phyloP scores from a whole-genome alignment of 2,113 vertebrate species.

The Boulengeromyrus knoepffleri region DNA sequence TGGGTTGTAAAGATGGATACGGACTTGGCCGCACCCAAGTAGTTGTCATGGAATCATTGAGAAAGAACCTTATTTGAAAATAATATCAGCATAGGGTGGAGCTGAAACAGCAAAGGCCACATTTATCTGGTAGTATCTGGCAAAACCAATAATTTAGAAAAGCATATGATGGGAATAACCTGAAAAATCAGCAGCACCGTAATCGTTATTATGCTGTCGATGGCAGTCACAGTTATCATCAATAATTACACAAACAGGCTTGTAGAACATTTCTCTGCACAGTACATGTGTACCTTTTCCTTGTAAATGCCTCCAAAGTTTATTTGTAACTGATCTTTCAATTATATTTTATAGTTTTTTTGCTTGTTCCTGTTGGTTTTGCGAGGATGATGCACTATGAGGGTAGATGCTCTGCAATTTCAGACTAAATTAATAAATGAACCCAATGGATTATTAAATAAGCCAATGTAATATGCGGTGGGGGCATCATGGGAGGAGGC shows the following conservation, averaged over 20 bases:
- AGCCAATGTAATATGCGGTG: neutral
- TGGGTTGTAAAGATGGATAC: slow-evolving; percentile 98
- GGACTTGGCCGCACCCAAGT: slow-evolving; percentile 94
- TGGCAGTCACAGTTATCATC: neutral
- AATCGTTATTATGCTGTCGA: neutral
- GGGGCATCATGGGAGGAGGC: neutral
- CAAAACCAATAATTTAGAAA: neutral
- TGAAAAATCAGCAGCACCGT: neutral
- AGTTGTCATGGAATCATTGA: slow-evolving; percentile 95
- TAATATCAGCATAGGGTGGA: slow-evolving; percentile 37
- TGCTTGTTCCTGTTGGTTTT: neutral
- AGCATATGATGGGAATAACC: neutral
- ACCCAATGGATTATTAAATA: neutral
- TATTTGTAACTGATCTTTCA: neutral
- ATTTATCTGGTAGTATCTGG: slow-evolving; percentile 45
- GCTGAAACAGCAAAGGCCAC: slow-evolving; percentile 21
- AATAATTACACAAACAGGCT: neutral
- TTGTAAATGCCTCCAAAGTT: neutral
- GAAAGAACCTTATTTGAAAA: slow-evolving; percentile 72
- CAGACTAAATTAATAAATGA: neutral
- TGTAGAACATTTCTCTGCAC: neutral
- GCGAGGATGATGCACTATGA: neutral
- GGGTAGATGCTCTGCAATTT: neutral
- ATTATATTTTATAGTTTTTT: neutral
- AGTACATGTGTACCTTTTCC: neutral